Conservation (phyloP, 2,113 vertebrate species). For the Platichthys stellatus region DNA sequence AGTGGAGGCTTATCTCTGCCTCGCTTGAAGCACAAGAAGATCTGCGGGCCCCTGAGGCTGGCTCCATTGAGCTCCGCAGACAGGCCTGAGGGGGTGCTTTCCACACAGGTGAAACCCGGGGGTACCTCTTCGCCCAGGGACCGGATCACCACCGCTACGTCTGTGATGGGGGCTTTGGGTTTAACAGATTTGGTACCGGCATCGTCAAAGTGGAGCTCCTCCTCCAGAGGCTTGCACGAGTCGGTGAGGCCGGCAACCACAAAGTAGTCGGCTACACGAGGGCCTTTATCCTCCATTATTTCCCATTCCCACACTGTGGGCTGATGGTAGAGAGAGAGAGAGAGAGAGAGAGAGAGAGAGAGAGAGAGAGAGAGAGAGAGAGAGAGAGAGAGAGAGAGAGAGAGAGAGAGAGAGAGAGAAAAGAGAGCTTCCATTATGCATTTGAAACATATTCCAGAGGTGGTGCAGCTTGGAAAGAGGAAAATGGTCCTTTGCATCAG, state of each 20-base stretch:
- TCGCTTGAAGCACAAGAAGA: slow-evolving; percentile 95
- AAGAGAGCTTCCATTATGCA: slow-evolving; percentile 16
- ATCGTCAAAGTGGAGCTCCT: slow-evolving; percentile 94
- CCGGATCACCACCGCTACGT: slow-evolving; percentile 93
- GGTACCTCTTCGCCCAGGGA: slow-evolving; percentile 96
- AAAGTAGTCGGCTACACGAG: slow-evolving; percentile 98
- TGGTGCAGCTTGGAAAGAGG: slow-evolving; percentile 13
- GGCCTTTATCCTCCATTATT: slow-evolving; percentile 99
- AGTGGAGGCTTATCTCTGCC: slow-evolving; percentile 97
- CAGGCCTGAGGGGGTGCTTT: slow-evolving; percentile 92
- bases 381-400: background rate
- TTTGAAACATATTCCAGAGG: slow-evolving; percentile 28
- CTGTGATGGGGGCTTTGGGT: slow-evolving; percentile 95
- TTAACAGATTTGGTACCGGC: slow-evolving; percentile 89
- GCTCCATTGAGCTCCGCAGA: slow-evolving; percentile 97
- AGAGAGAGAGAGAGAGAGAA: background rate
- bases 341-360: background rate
- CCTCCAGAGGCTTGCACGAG: slow-evolving; percentile 93
- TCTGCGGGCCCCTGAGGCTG: slow-evolving; percentile 94
- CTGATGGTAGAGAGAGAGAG: slow-evolving; percentile 55
- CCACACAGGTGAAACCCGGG: slow-evolving; percentile 90
- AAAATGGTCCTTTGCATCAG: background rate
- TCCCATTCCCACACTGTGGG: slow-evolving; percentile 86
- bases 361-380: background rate
- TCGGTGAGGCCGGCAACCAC: slow-evolving; percentile 96